These are phyloP conservation scores for Myanophis thanlyinensis DNA, from an alignment of 2,113 vertebrate genomes.

Conservation along the genomic window DNA sequence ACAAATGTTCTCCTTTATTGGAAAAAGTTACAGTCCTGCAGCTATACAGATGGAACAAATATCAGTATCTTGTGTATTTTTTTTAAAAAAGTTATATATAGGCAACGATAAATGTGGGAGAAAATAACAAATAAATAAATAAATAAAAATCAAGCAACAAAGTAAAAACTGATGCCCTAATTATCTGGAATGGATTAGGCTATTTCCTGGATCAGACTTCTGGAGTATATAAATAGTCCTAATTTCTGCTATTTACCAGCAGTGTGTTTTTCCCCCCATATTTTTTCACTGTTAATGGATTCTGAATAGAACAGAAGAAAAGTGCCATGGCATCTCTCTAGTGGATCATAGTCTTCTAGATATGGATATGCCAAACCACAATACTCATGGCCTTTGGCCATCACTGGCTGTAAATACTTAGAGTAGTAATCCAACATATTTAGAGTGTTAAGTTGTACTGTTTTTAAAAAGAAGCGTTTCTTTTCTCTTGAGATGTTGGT, in stretches of 20 bases:
- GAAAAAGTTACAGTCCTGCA: background rate
- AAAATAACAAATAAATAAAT: no score
- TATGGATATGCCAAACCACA: background rate
- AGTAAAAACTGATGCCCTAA: background rate
- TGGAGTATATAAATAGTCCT: background rate
- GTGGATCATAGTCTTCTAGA: background rate
- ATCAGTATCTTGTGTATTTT: background rate
- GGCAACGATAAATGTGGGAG: background rate
- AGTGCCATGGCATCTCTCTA: background rate
- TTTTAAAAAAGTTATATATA: background rate
- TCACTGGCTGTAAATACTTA: background rate
- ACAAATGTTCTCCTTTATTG: no score
- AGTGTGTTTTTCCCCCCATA: background rate
- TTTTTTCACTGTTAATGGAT: background rate
- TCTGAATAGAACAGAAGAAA: background rate
- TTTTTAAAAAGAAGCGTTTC: background rate
- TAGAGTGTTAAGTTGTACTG: background rate
- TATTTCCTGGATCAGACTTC: background rate
- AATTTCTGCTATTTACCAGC: background rate
- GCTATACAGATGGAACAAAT: background rate
- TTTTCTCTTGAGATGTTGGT: background rate
- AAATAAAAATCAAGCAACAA: background rate
- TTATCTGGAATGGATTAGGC: background rate
- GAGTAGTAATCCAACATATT: background rate
- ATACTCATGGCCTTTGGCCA: background rate